Base-by-base conservation (phyloP, 2,888 invertebrate genomes). In the Adela reaumurella region DNA sequence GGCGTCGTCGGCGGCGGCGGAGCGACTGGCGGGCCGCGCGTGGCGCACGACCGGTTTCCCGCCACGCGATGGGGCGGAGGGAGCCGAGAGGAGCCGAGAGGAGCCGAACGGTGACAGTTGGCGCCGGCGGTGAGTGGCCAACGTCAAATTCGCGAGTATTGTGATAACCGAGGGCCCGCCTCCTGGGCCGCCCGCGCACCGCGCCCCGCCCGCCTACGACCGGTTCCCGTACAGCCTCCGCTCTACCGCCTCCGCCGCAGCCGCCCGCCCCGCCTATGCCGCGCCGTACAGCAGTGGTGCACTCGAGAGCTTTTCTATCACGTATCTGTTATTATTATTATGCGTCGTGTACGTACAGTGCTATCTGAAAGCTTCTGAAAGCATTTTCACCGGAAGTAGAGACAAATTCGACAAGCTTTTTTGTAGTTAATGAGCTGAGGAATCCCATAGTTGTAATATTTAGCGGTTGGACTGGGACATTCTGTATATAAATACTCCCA, bases 1-100 rank as follows among this genome's bases (percentile, higher is more conserved):
- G 43, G 10, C 8, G 4, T 20, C 18, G 51, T 53, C 17, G 57
- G 56, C 56, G 59, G 58, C 60, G 51, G 58, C 17, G 8, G 16
- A 17, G 19, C 43, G 43, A 19, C 19, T 43, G 18, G 14, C n/a
- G n/a, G n/a, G 16, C 43, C 16, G 43, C 5, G 43, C 16, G 16
- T 14, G 19, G 8, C 20, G 20, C 46, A 28, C 48, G 44, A 52
- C 49, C 51, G 55, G 49, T 58, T 59, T 58, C 54, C 58, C 57
- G 54, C 56, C 51, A 52, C 54, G 56, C 58, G 58, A 57, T 47
- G 59, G 55, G 20, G 47, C 53, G 55, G n/a, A n/a, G n/a, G 59
- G 56, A 57, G 57, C 57, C 57, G 52, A 61, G 59, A 56, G 53
- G 55, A 49, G 50, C 55, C 51, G 51, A 19, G 41, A 18, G 28